These are phyloP conservation scores for Lucinisca nassula DNA, from an alignment of 2,888 invertebrate genomes.

Conservation along the genomic window DNA sequence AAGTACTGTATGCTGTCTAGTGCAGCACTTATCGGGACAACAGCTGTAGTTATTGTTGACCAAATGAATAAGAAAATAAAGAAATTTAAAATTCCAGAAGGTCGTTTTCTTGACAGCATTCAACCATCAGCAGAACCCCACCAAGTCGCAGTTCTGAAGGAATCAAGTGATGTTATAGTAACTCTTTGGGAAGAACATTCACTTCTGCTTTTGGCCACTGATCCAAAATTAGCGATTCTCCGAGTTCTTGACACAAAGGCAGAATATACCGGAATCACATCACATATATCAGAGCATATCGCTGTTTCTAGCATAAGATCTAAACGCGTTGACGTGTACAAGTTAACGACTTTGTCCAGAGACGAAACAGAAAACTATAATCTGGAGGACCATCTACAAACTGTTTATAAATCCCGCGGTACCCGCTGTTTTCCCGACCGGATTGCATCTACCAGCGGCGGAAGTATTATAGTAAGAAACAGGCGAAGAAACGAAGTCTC, in stretches of 20 bases:
- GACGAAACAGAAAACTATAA: not conserved
- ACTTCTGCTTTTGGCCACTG: conserved; percentile 51
- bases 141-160: conserved; percentile 52
- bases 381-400: conserved; percentile 11
- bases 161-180: conserved; percentile 58
- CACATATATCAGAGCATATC: conserved; percentile 36
- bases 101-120: conserved; percentile 53
- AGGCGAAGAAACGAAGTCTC: conserved; percentile 53
- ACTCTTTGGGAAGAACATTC: conserved; percentile 62
- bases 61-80: conserved; percentile 61
- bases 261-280: conserved; percentile 63
- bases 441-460: conserved; percentile 43
- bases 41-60: conserved; percentile 57
- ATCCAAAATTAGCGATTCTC: conserved; percentile 44
- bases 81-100: conserved; percentile 69
- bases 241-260: conserved; percentile 45
- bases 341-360: not conserved
- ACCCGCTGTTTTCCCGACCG: conserved; percentile 60
- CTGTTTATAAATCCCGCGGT: conserved; percentile 58
- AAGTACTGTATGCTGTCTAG: conserved; percentile 59
- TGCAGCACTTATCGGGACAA: conserved; percentile 55
- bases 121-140: conserved; percentile 48
- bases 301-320: conserved; percentile 54
- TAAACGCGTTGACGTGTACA: conserved; percentile 54
- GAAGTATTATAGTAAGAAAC: conserved; percentile 50